Evolutionary conservation across 2,888 invertebrate genomes (phyloP), one percentile per base, ranked within the genome.

Genomic region (Eugnorisma glareosa): DNA sequence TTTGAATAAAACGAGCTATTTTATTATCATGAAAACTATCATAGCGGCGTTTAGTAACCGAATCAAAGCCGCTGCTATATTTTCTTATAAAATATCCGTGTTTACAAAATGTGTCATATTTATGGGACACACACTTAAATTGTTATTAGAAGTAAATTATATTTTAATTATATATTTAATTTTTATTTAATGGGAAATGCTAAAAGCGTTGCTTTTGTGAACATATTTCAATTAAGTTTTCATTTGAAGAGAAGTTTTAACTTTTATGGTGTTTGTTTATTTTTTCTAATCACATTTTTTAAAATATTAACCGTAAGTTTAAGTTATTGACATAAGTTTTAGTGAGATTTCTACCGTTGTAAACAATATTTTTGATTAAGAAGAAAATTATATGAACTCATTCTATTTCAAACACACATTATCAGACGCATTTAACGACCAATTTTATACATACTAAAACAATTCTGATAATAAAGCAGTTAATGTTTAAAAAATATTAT

Each of bases 41-140:
- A 75, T 8, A 66, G 59, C n/a, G 43, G 35, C 68, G 35, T 76
- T 75, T 72, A 79, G 75, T 82, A 63, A 75, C 51, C 77, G 51
- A 68, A 81, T 79, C 28, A 45, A 28, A 79, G 5, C 11, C 63
- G 40, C 43, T 70, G 51, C 75, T 70, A 63, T 79, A 84, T 82
- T 67, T 81, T 59, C 61, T 48, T 73, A n/a, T 45, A 45, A 79
- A 66, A 69, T 79, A 75, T 77, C 69, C 68, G 66, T 81, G 76
- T 87, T 83, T 81, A 86, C 74, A 66, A 77, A 77, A 77, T 59
- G 64, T 77, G 77, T 77, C 68, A 75, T 82, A 76, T 82, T 81
- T 84, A 84, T 82, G 51, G 73, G 77, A 73, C 72, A 68, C 15
- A 73, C n/a, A 59, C 61, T 72, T 28, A n/a, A 71, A 68, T 73